These are phyloP conservation scores for Oreotrochilus melanogaster DNA, from an alignment of 2,113 vertebrate species.

Conservation along the genomic window DNA sequence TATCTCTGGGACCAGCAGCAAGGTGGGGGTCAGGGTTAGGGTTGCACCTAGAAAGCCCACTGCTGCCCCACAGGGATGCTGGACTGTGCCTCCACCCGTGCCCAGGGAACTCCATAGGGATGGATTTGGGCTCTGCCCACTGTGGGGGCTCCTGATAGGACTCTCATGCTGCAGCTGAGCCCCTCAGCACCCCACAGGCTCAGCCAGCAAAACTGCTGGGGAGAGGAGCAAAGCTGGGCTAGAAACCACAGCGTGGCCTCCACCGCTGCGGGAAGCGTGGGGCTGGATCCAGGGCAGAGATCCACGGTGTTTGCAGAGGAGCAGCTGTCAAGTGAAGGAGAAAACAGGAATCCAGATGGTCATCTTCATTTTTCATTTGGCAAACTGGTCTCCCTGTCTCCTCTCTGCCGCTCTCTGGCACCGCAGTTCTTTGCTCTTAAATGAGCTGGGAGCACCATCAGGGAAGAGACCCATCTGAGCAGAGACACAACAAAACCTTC, in stretches of 20 bases:
- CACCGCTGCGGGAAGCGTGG: fast-evolving
- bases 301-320: background rate
- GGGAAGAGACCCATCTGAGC: background rate
- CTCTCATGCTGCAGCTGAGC: fast-evolving
- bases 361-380: slow-evolving; percentile 20
- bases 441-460: background rate
- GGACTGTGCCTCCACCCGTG: background rate
- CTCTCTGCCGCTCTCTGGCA: background rate
- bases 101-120: background rate
- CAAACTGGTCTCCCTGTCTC: background rate
- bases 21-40: background rate
- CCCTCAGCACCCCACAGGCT: background rate
- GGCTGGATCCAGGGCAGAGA: background rate
- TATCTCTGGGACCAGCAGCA: background rate
- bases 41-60: background rate
- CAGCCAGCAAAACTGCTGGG: background rate
- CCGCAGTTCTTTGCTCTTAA: background rate
- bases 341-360: slow-evolving; percentile 49
- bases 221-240: background rate
- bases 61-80: fast-evolving
- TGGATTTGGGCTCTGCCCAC: background rate
- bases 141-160: background rate
- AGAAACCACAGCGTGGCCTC: background rate
- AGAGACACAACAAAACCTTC: background rate
- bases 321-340: slow-evolving; percentile 40